Evolutionary conservation across 1,140 invertebrate genomes (phyloP).

Genomic region (Melipona quadrifasciata): DNA sequence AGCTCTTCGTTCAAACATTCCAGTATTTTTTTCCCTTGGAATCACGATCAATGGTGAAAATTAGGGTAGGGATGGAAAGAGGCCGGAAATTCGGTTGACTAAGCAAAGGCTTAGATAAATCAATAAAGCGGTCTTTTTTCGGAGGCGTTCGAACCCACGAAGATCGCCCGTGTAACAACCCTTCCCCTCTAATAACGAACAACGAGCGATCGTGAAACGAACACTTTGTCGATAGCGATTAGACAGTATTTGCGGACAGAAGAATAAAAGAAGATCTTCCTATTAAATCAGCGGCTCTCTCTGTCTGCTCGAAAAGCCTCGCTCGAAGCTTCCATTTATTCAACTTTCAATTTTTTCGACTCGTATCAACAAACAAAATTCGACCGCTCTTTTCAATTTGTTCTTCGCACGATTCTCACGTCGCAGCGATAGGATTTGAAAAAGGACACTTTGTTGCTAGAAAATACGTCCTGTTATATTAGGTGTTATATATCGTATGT

Average conservation of each 20-base stretch:
- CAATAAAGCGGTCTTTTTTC: constrained; percentile 31
- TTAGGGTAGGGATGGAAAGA: neutral
- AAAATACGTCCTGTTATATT: too few relatives aligned
- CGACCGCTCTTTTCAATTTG: neutral
- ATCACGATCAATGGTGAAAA: neutral
- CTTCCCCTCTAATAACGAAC: constrained; percentile 14
- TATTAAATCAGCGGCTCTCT: neutral
- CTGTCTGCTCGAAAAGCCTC: neutral
- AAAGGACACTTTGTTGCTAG: too few relatives aligned
- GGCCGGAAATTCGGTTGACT: constrained; percentile 29
- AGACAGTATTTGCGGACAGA: constrained; percentile 11
- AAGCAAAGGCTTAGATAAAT: constrained; percentile 33
- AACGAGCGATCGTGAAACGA: constrained; percentile 40
- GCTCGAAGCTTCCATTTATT: neutral
- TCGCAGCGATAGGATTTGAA: too few relatives aligned
- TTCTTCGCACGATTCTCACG: neutral
- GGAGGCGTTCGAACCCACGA: constrained; percentile 15
- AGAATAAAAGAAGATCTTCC: constrained; percentile 1
- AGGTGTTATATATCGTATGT: too few relatives aligned
- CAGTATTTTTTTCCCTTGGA: neutral
- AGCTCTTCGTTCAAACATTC: neutral
- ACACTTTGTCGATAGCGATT: constrained; percentile 7
- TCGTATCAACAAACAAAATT: neutral
- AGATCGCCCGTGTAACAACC: constrained; percentile 32
- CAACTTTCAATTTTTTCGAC: neutral